Percentiles rank a stretch among this genome's conserved stretches.
phyloP scores from a whole-genome alignment of 2,797 vertebrate genomes.

The Pangasius macronema region DNA sequence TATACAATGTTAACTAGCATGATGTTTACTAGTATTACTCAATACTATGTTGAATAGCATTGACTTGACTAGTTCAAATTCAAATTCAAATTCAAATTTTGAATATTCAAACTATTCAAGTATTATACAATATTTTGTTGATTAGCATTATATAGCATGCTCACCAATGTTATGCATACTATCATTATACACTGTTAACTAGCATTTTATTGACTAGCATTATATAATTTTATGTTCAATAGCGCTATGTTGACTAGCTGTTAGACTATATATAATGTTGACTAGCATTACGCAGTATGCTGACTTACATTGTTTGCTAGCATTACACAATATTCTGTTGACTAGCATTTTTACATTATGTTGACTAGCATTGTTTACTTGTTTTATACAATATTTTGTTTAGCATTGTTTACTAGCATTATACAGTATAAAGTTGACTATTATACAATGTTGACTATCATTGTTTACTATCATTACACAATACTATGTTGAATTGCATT shows the following conservation, averaged over 20 bases:
- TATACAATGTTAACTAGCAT: not conserved
- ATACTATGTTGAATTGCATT: not conserved
- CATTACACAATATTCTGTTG: not conserved
- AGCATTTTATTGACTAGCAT: not conserved
- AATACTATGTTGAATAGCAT: not conserved
- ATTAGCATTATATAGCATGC: not conserved
- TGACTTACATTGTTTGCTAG: not conserved
- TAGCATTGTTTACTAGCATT: not conserved
- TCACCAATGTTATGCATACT: too few species aligned
- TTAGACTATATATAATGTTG: not conserved
- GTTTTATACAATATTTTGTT: not conserved
- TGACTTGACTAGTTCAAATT: too few species aligned
- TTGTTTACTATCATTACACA: not conserved
- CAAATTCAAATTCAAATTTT: too few species aligned
- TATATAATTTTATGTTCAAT: not conserved
- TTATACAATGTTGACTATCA: not conserved
- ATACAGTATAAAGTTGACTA: not conserved
- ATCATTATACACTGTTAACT: not conserved
- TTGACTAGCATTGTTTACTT: not conserved
- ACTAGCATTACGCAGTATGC: not conserved
- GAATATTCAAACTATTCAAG: too few species aligned
- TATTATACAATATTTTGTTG: not conserved
- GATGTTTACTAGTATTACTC: not conserved
- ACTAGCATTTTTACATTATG: not conserved
- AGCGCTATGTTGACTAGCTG: not conserved